Percentiles rank a stretch among this genome's conserved stretches.
These are phyloP conservation scores for Drosophila niveifrons DNA, from an alignment of 2,888 invertebrate species.

Conservation along the genomic window DNA sequence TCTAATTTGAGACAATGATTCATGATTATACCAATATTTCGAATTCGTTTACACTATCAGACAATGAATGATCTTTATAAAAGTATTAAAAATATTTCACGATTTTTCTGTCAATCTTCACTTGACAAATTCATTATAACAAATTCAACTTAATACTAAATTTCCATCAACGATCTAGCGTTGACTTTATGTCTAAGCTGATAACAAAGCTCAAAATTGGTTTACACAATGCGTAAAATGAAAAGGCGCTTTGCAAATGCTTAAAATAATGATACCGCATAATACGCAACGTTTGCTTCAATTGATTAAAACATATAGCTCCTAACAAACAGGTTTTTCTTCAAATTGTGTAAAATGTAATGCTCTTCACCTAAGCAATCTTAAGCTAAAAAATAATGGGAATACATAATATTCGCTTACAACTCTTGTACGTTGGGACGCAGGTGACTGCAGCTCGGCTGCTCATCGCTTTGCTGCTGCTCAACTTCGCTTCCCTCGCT, in stretches of 20 bases:
- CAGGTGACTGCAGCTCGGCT: conserved; percentile 40
- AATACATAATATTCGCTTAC: conserved; percentile 16
- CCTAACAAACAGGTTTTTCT: too few relatives aligned
- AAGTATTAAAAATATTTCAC: too few relatives aligned
- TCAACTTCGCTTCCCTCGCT: background rate
- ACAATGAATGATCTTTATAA: too few relatives aligned
- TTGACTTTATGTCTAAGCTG: background rate
- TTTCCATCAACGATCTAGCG: conserved; percentile 9
- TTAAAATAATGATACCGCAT: too few relatives aligned
- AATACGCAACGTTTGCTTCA: too few relatives aligned
- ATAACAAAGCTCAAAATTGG: background rate
- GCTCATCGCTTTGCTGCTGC: conserved; percentile 10
- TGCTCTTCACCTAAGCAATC: too few relatives aligned
- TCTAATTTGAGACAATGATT: too few relatives aligned
- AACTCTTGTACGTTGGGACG: conserved; percentile 7
- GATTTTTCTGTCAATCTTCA: too few relatives aligned
- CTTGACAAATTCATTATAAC: background rate
- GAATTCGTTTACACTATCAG: too few relatives aligned
- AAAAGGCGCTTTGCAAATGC: background rate
- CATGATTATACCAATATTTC: too few relatives aligned
- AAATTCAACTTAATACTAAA: background rate
- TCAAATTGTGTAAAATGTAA: too few relatives aligned
- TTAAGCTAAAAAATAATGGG: background rate
- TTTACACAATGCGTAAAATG: conserved; percentile 8
- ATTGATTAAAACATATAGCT: too few relatives aligned